A percentile compares a stretch with the other conserved stretches of the same genome.
These are phyloP conservation scores for Lota lota DNA, from an alignment of 2,113 vertebrate species.

Conservation along the genomic window DNA sequence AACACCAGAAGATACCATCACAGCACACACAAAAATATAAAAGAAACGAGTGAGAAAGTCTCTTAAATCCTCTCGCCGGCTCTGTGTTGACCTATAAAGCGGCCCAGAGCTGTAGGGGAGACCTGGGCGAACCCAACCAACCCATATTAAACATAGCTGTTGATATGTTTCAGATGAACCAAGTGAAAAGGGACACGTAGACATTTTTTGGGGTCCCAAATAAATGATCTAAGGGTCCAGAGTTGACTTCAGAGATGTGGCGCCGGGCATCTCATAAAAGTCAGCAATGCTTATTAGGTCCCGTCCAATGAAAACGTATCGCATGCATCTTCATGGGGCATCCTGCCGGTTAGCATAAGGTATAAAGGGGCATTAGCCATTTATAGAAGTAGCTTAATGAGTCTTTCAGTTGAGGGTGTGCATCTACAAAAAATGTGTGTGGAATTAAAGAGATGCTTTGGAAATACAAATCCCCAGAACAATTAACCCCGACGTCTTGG, in stretches of 20 bases:
- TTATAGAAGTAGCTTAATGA: not conserved
- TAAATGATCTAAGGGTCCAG: slow-evolving; percentile 33
- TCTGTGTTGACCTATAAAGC: slow-evolving; percentile 67
- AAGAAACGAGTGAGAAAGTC: slow-evolving; percentile 43
- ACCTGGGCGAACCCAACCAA: slow-evolving; percentile 49
- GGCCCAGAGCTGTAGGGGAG: slow-evolving; percentile 54
- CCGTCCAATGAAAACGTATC: slow-evolving; percentile 40
- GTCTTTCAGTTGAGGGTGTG: not conserved
- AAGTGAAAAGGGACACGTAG: slow-evolving; percentile 50
- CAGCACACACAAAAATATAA: too few relatives aligned
- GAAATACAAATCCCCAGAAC: too few relatives aligned
- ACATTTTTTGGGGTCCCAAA: slow-evolving; percentile 33
- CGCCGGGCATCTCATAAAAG: slow-evolving; percentile 63
- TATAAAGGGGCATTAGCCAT: not conserved
- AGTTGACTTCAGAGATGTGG: slow-evolving; percentile 57
- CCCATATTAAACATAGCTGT: slow-evolving; percentile 52
- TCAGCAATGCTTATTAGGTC: slow-evolving; percentile 50
- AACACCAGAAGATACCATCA: too few relatives aligned
- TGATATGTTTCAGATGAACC: slow-evolving; percentile 75
- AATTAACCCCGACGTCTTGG: too few relatives aligned
- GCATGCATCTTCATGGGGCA: slow-evolving; percentile 30
- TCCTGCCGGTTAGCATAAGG: slow-evolving; percentile 23
- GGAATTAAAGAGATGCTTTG: too few relatives aligned
- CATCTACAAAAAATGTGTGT: not conserved
- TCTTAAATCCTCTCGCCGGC: slow-evolving; percentile 62